Evolutionary conservation across 53 echinoderm and acorn worm species (phyloP).

Genomic region (Paracentrotus lividus): DNA sequence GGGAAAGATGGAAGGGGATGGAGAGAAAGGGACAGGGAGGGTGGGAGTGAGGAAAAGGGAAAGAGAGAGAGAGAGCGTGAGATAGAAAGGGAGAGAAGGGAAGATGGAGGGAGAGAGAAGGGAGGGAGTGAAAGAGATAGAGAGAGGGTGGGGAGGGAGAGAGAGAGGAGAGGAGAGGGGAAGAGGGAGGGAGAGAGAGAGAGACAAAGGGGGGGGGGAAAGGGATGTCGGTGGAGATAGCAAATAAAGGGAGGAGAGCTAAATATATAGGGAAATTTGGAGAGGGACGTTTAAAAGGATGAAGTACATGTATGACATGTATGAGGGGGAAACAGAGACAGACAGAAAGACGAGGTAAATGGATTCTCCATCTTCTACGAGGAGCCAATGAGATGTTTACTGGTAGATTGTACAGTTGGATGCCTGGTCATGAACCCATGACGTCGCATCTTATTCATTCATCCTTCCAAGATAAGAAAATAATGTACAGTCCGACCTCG

Average conservation of each 20-base stretch:
- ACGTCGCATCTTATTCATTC: not conserved
- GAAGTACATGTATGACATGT: too few species aligned
- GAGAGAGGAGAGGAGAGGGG: too few species aligned
- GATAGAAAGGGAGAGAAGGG: too few species aligned
- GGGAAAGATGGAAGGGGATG: not conserved
- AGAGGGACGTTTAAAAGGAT: too few species aligned
- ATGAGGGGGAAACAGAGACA: not conserved
- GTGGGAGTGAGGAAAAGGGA: not conserved
- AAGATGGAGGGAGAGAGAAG: too few species aligned
- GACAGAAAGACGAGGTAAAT: not conserved
- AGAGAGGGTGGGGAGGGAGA: not conserved
- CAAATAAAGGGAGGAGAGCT: too few species aligned
- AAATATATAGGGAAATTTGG: too few species aligned
- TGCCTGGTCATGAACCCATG: constrained; percentile 26
- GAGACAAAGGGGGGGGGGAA: too few species aligned
- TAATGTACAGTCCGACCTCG: not conserved
- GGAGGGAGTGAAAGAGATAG: not conserved
- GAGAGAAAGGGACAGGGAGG: not conserved
- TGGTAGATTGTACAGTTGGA: not conserved
- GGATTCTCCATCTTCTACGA: not conserved
- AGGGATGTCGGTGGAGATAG: too few species aligned
- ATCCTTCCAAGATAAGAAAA: not conserved
- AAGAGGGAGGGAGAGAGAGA: too few species aligned
- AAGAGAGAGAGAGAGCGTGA: not conserved
- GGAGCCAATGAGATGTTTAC: not conserved